Percentiles rank a stretch among this genome's conserved stretches.
Conservation (phyloP, 2,888 invertebrate genomes). For the Ctenicera cuprea region DNA sequence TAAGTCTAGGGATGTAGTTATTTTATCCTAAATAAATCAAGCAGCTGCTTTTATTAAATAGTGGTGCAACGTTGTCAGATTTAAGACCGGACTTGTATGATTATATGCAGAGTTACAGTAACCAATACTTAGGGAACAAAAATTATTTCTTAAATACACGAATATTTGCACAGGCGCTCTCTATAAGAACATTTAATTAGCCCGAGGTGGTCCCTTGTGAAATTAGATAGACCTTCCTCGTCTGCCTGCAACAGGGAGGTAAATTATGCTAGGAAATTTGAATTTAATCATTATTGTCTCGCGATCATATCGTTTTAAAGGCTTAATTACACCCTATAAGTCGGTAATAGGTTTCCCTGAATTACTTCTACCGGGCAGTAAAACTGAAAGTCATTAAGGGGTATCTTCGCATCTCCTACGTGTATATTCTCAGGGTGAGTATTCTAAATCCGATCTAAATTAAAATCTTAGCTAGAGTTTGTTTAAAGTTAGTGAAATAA, state of each 20-base stretch:
- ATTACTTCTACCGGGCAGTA: slow-evolving; percentile 36
- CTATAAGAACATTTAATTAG: slow-evolving; percentile 23
- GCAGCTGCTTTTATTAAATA: slow-evolving; percentile 21
- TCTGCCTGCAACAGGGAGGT: slow-evolving; percentile 34
- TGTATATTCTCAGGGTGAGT: slow-evolving; percentile 27
- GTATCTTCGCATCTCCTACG: slow-evolving; percentile 38
- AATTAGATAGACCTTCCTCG: slow-evolving; percentile 28
- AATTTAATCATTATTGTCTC: slow-evolving; percentile 47
- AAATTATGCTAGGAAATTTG: slow-evolving; percentile 43
- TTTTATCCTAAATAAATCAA: slow-evolving; percentile 28
- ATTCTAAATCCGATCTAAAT: slow-evolving; percentile 33
- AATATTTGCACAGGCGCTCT: slow-evolving; percentile 8
- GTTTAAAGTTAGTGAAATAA: not conserved
- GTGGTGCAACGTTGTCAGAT: not conserved
- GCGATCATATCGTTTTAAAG: slow-evolving; percentile 46
- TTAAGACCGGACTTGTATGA: not conserved
- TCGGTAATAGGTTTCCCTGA: slow-evolving; percentile 40
- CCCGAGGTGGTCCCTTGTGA: slow-evolving; percentile 21
- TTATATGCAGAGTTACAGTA: not conserved
- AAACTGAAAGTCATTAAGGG: slow-evolving; percentile 46
- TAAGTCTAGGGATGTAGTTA: slow-evolving; percentile 14
- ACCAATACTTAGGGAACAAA: not conserved
- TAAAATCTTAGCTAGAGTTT: slow-evolving; percentile 21
- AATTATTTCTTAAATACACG: not conserved
- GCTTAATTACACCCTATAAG: slow-evolving; percentile 48